phyloP scores from a whole-genome alignment of 1,140 invertebrate species.

The Belonocnema kinseyi region DNA sequence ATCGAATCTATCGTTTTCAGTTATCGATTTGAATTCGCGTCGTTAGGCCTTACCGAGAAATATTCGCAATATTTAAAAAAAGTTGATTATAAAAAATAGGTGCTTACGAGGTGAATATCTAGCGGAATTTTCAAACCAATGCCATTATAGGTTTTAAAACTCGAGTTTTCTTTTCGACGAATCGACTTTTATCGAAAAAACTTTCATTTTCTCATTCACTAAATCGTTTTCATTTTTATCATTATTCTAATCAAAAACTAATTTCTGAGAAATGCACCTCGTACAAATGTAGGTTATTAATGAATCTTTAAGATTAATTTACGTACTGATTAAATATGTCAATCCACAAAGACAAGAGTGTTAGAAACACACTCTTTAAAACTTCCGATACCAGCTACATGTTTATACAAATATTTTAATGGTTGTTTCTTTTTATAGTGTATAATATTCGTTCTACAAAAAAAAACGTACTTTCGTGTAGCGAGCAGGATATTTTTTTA shows the following conservation, averaged over 20 bases:
- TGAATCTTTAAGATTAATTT: constrained; percentile 22
- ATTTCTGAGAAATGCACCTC: background rate
- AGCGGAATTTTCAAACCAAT: background rate
- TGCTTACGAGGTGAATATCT: background rate
- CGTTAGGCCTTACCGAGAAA: background rate
- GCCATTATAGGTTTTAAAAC: background rate
- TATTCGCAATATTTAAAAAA: constrained; percentile 18
- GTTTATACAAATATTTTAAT: constrained; percentile 11
- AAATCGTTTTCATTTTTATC: no score
- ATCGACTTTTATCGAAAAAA: background rate
- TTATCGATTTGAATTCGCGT: background rate
- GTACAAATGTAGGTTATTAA: background rate
- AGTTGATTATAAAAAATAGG: background rate
- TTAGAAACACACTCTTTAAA: background rate
- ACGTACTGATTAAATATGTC: constrained; percentile 6
- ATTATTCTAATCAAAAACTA: no score
- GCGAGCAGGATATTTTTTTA: background rate
- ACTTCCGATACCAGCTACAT: background rate
- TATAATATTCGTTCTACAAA: constrained; percentile 10
- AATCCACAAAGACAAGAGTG: background rate
- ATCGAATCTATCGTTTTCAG: background rate
- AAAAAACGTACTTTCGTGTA: background rate
- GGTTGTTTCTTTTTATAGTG: background rate
- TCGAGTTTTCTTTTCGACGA: background rate
- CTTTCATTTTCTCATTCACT: no score